Evolutionary conservation across 92 coral and sea anemone species (phyloP).

Genomic region (Porites lobata): DNA sequence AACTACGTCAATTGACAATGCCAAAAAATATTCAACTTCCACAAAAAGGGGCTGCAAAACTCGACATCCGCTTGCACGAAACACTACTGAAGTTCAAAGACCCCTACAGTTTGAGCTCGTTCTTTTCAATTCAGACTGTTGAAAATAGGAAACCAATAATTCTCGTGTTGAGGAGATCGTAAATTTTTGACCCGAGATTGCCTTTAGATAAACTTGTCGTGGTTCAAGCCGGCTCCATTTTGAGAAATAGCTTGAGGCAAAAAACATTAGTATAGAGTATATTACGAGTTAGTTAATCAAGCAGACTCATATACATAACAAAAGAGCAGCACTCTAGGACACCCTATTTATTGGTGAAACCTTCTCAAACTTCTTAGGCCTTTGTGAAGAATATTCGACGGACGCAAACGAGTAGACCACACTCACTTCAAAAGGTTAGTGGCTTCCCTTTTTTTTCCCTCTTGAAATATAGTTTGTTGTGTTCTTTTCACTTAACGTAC

Average conservation of each 20-base stretch:
- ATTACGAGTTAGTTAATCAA: slow-evolving; percentile 80
- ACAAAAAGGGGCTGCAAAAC: slow-evolving; percentile 40
- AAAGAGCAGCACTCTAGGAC: slow-evolving; percentile 59
- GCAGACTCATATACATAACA: slow-evolving; percentile 85
- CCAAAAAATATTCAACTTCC: slow-evolving; percentile 27
- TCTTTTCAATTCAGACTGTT: not conserved
- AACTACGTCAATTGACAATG: slow-evolving; percentile 44
- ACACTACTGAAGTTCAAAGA: not conserved
- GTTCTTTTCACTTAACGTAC: slow-evolving; percentile 35
- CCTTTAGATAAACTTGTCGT: slow-evolving; percentile 33
- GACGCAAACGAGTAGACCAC: slow-evolving; percentile 31
- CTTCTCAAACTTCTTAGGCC: slow-evolving; percentile 52
- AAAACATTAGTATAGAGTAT: slow-evolving; percentile 75
- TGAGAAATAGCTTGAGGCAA: slow-evolving; percentile 83
- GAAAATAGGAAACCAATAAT: not conserved
- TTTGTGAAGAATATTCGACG: slow-evolving; percentile 51
- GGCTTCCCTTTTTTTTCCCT: slow-evolving; percentile 22
- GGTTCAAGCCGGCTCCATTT: slow-evolving; percentile 25
- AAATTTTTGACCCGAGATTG: not conserved
- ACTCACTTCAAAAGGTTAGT: slow-evolving; percentile 41
- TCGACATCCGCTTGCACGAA: slow-evolving; percentile 66
- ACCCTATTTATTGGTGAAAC: slow-evolving; percentile 87
- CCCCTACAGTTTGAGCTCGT: not conserved
- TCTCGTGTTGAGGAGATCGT: not conserved
- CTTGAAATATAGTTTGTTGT: slow-evolving; percentile 43